Evolutionary conservation across 1,140 invertebrate species (phyloP).

Genomic region (Drosophila oshimai): DNA sequence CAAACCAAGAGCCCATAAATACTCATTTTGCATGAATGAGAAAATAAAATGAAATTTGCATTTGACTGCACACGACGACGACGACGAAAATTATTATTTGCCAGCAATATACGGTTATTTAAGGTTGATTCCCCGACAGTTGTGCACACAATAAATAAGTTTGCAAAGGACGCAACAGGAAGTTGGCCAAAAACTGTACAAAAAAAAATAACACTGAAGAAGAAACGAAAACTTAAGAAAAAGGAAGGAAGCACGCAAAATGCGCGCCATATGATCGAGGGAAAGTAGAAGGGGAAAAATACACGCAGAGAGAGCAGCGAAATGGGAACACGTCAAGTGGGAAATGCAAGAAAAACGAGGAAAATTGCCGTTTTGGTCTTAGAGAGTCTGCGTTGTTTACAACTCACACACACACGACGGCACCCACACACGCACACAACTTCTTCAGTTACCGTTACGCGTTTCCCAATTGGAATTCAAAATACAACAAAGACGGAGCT

Average conservation of each 20-base stretch:
- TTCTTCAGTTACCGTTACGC: slow-evolving; percentile 22
- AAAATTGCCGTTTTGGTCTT: slow-evolving; percentile 24
- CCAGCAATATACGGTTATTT: slow-evolving; percentile 63
- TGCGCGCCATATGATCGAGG: slow-evolving; percentile 76
- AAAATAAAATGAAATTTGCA: slow-evolving; percentile 77
- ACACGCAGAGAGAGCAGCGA: slow-evolving; percentile 35
- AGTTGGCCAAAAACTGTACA: slow-evolving; percentile 51
- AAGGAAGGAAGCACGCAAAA: slow-evolving; percentile 65
- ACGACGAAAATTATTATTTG: slow-evolving; percentile 77
- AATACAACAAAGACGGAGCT: slow-evolving; percentile 15
- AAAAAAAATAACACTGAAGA: neutral
- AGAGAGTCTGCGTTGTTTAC: slow-evolving; percentile 65
- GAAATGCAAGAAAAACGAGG: slow-evolving; percentile 46
- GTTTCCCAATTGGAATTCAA: slow-evolving; percentile 54
- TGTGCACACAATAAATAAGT: slow-evolving; percentile 79
- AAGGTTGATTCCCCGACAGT: slow-evolving; percentile 54
- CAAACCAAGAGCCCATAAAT: slow-evolving; percentile 53
- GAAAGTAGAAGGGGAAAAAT: slow-evolving; percentile 48
- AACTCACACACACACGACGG: neutral
- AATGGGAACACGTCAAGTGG: slow-evolving; percentile 77
- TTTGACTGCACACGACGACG: slow-evolving; percentile 63
- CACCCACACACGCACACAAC: neutral
- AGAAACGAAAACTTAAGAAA: slow-evolving; percentile 5
- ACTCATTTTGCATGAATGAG: slow-evolving; percentile 74
- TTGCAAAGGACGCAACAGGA: slow-evolving; percentile 61